phyloP scores from a whole-genome alignment of 2,113 vertebrate species.

The Indicator indicator region DNA sequence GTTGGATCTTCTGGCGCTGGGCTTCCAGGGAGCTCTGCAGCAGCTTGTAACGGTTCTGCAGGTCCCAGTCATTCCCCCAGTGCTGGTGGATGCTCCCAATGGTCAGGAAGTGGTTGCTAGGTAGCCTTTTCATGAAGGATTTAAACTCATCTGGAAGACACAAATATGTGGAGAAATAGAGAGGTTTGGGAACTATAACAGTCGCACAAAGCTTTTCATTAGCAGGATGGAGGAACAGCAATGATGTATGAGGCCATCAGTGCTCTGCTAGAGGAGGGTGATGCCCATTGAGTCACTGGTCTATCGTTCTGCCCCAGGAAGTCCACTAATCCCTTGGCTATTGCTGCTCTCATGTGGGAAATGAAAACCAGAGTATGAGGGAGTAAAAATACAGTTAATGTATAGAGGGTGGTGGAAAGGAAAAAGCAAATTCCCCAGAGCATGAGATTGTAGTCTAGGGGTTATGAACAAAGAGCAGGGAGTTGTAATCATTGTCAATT shows the following conservation, averaged over 20 bases:
- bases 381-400: not conserved
- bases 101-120: slow-evolving; percentile 95
- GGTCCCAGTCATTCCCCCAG: slow-evolving; percentile 99
- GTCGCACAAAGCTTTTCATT: not conserved
- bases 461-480: not conserved
- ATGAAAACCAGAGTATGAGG: not conserved
- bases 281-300: not conserved
- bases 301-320: not conserved
- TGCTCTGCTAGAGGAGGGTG: not conserved
- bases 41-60: slow-evolving; percentile 95
- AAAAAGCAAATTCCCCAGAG: not conserved
- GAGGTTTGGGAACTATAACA: not conserved
- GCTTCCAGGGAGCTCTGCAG: slow-evolving; percentile 93
- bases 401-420: not conserved
- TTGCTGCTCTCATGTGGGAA: not conserved
- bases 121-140: slow-evolving; percentile 96
- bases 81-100: slow-evolving; percentile 97
- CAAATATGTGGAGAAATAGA: not conserved
- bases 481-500: slow-evolving; percentile 13
- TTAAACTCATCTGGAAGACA: slow-evolving; percentile 93
- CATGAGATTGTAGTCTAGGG: not conserved
- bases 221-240: not conserved
- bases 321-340: not conserved
- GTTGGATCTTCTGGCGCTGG: slow-evolving; percentile 93
- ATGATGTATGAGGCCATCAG: not conserved